Conservation (phyloP, 2,113 vertebrate species). For the Pelodiscus sinensis region DNA sequence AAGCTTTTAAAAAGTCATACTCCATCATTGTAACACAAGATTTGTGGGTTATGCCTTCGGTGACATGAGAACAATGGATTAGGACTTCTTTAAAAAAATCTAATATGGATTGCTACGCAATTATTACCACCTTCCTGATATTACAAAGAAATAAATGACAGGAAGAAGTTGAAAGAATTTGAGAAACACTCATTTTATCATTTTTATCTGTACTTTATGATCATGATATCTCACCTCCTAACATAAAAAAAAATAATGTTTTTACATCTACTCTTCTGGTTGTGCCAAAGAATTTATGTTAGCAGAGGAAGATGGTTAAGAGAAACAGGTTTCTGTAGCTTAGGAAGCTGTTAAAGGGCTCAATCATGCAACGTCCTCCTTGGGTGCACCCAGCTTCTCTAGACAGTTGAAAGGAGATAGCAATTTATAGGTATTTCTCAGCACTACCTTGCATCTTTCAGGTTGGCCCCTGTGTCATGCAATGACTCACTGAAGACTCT, state of each 20-base stretch:
- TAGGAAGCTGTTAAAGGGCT: neutral
- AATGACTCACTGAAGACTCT: neutral
- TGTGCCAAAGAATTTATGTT: neutral
- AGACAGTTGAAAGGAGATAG: neutral
- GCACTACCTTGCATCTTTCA: no score
- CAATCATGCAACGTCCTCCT: neutral
- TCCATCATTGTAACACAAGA: neutral
- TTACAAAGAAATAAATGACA: neutral
- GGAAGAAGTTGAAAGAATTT: neutral
- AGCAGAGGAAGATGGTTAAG: neutral
- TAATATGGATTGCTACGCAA: neutral
- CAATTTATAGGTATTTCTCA: neutral
- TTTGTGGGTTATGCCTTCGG: neutral
- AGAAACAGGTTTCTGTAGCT: neutral
- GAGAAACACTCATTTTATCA: neutral
- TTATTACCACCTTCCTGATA: neutral
- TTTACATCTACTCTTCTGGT: neutral
- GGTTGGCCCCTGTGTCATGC: neutral
- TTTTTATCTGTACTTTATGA: neutral
- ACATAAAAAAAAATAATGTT: neutral
- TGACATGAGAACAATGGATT: neutral
- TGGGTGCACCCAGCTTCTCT: neutral
- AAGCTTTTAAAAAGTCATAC: neutral
- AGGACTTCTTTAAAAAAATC: neutral
- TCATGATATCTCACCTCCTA: neutral